phyloP scores from a whole-genome alignment of 2,797 vertebrate genomes.

The Bovichtus variegatus region DNA sequence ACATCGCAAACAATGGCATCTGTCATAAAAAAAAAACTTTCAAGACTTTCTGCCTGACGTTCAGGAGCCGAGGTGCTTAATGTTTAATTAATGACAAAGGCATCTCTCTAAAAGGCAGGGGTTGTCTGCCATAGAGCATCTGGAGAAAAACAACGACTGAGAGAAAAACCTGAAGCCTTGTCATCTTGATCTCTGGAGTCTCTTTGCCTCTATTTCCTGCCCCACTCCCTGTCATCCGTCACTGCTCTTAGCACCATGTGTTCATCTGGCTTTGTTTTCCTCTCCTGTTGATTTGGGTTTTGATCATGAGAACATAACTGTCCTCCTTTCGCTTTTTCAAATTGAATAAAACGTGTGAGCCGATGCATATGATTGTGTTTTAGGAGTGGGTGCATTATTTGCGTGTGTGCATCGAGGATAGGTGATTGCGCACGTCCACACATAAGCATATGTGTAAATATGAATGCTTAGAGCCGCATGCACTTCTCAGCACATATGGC shows the following conservation, averaged over 20 bases:
- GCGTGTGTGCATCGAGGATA: constrained; percentile 7
- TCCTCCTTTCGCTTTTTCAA: constrained; percentile 21
- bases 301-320: constrained; percentile 30
- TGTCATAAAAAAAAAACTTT: constrained; percentile 24
- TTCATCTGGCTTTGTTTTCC: constrained; percentile 30
- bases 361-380: constrained; percentile 31
- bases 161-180: constrained; percentile 38
- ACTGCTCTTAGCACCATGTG: constrained; percentile 20
- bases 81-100: constrained; percentile 65
- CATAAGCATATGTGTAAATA: constrained; percentile 19
- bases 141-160: constrained; percentile 53
- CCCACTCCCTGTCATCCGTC: constrained; percentile 39
- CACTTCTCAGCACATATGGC: constrained; percentile 34
- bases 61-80: constrained; percentile 41
- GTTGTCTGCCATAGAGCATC: constrained; percentile 52
- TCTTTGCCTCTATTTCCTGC: constrained; percentile 19
- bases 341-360: constrained; percentile 7
- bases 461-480: constrained; percentile 17
- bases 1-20: constrained; percentile 38
- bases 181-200: constrained; percentile 52
- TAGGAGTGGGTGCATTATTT: constrained; percentile 2
- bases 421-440: constrained; percentile 11
- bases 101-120: constrained; percentile 22
- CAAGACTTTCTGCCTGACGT: constrained; percentile 22
- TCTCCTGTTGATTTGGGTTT: constrained; percentile 25